Evolutionary conservation across 2,113 vertebrate genomes (phyloP).

Genomic region (Prochilodus magdalenae): DNA sequence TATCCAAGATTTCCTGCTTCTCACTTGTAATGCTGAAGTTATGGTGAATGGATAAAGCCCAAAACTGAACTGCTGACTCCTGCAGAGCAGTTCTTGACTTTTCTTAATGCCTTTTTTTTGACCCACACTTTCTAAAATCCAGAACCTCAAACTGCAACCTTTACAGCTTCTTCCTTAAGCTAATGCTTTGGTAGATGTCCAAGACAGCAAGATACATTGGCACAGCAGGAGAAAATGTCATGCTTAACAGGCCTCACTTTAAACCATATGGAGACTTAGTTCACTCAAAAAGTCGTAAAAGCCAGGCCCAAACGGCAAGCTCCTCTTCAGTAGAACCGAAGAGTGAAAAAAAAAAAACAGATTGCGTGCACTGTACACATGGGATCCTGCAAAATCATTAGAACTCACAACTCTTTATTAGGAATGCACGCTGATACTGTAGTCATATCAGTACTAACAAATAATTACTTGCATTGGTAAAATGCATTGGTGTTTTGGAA

Average conservation of each 20-base stretch:
- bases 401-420: not conserved
- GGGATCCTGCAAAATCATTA: not conserved
- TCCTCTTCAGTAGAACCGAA: constrained; percentile 9
- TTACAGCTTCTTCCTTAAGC: not conserved
- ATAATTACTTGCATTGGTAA: too few species aligned
- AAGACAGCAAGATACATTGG: not conserved
- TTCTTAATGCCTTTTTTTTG: not conserved
- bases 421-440: too few species aligned
- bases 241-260: constrained; percentile 8
- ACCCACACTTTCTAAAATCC: not conserved
- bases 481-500: too few species aligned
- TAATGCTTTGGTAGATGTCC: not conserved
- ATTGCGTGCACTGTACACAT: constrained; percentile 34
- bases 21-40: not conserved
- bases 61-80: not conserved
- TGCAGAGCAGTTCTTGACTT: not conserved
- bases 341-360: too few species aligned
- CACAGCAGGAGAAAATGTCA: not conserved
- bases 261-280: constrained; percentile 5
- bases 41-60: not conserved
- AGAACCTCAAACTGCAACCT: constrained; percentile 6
- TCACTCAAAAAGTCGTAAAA: constrained; percentile 1
- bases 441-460: too few species aligned
- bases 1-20: too few species aligned
- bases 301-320: not conserved